Evolutionary conservation across 2,113 vertebrate species (phyloP).

Genomic region (Abramis brama): DNA sequence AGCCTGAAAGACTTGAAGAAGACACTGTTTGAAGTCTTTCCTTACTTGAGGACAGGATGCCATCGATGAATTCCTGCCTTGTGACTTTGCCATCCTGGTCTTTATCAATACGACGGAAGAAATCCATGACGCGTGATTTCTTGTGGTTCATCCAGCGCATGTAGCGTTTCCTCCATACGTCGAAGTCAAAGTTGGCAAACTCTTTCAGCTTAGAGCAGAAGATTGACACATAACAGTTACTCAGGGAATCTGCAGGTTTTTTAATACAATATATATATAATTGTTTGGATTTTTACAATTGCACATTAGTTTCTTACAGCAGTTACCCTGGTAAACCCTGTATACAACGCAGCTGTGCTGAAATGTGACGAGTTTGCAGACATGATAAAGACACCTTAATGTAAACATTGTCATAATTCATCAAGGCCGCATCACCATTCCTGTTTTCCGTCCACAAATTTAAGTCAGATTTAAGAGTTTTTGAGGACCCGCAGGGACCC

Average conservation of each 20-base stretch:
- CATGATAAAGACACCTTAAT: too few species aligned
- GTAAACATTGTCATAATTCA: too few species aligned
- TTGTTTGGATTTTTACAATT: too few species aligned
- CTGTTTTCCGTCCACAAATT: too few species aligned
- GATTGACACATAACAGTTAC: not conserved
- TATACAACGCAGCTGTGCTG: too few species aligned
- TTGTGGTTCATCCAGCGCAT: slow-evolving; percentile 99
- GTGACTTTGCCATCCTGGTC: slow-evolving; percentile 99
- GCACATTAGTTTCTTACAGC: too few species aligned
- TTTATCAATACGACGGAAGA: slow-evolving; percentile 98
- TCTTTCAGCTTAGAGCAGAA: slow-evolving; percentile 84
- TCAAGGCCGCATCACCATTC: too few species aligned
- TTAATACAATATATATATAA: too few species aligned
- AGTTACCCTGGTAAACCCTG: too few species aligned
- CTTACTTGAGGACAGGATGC: slow-evolving; percentile 98
- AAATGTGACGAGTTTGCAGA: not conserved
- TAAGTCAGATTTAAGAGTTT: too few species aligned
- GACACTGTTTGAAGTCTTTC: slow-evolving; percentile 31
- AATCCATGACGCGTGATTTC: slow-evolving; percentile 98
- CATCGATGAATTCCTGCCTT: slow-evolving; percentile 96
- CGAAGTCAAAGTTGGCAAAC: slow-evolving; percentile 99
- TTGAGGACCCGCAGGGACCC: too few species aligned
- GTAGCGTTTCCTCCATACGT: slow-evolving; percentile 97
- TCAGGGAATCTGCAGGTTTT: too few species aligned
- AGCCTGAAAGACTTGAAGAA: not conserved